Conservation (phyloP, 1,140 invertebrate species). For the Drosophila virilis region DNA sequence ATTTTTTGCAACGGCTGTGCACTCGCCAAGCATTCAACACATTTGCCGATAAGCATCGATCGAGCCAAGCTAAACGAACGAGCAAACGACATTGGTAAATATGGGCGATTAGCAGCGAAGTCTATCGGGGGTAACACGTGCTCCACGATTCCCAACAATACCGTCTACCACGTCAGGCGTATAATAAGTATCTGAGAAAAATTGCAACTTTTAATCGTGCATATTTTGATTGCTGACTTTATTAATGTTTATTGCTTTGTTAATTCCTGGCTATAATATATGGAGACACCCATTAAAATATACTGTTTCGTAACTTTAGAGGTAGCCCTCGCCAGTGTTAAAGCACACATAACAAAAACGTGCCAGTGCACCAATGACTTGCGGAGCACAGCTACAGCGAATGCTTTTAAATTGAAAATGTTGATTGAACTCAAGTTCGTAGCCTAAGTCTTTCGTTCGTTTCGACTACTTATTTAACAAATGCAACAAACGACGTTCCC, state of each 20-base stretch:
- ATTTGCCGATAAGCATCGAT: conserved; percentile 77
- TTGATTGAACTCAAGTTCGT: conserved; percentile 82
- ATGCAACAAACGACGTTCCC: conserved; percentile 27
- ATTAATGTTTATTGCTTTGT: not conserved
- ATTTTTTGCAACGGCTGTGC: conserved; percentile 61
- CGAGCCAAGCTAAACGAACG: conserved; percentile 38
- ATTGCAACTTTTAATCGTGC: not conserved
- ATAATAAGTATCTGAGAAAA: conserved; percentile 4
- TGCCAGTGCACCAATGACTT: conserved; percentile 74
- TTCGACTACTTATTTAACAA: conserved; percentile 56
- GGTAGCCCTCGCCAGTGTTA: conserved; percentile 55
- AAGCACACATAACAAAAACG: conserved; percentile 62
- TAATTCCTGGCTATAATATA: not conserved
- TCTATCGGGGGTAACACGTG: conserved; percentile 51
- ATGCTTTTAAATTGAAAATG: conserved; percentile 79
- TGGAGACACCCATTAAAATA: not conserved
- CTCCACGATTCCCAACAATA: conserved; percentile 27
- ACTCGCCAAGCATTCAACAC: conserved; percentile 68
- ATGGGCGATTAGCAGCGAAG: conserved; percentile 72
- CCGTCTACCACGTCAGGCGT: not conserved
- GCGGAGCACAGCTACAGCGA: conserved; percentile 49
- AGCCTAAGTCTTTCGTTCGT: conserved; percentile 80
- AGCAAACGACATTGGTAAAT: conserved; percentile 77
- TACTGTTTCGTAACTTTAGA: conserved; percentile 27
- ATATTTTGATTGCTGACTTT: not conserved